phyloP scores from a whole-genome alignment of 2,113 vertebrate genomes.

The Phylloscopus whistleri region DNA sequence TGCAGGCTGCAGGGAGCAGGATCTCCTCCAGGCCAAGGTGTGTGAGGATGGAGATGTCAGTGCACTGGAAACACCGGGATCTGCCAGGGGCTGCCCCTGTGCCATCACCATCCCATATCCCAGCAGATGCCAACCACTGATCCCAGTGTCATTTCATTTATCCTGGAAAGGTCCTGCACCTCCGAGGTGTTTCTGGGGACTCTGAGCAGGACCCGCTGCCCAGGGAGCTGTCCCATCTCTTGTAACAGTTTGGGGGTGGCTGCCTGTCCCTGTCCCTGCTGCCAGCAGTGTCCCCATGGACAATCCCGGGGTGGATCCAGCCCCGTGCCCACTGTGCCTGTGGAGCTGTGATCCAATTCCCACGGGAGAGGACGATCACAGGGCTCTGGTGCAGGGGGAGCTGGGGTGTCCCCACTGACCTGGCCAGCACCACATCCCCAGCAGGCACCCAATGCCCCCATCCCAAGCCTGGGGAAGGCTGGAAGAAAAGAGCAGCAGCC shows the following conservation, averaged over 20 bases:
- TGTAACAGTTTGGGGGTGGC: not conserved
- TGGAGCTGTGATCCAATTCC: not conserved
- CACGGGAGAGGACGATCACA: not conserved
- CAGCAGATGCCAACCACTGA: not conserved
- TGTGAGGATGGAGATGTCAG: not conserved
- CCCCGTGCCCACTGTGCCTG: not conserved
- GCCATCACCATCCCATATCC: not conserved
- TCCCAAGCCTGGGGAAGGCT: not conserved
- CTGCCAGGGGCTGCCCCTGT: not conserved
- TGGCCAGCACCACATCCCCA: not conserved
- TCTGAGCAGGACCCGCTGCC: not conserved
- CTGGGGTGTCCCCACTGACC: not conserved
- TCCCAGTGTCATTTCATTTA: not conserved
- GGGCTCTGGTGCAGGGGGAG: not conserved
- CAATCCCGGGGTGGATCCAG: not conserved
- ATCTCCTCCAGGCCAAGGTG: not conserved
- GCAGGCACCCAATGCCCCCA: fast-evolving
- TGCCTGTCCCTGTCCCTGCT: not conserved
- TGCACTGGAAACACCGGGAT: not conserved
- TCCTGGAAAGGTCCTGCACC: not conserved
- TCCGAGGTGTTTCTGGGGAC: not conserved
- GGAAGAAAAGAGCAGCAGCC: not conserved
- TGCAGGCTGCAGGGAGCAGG: not conserved
- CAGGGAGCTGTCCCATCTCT: not conserved
- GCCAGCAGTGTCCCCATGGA: not conserved